Conservation (phyloP, 2,113 vertebrate genomes). For the Talpa occidentalis region DNA sequence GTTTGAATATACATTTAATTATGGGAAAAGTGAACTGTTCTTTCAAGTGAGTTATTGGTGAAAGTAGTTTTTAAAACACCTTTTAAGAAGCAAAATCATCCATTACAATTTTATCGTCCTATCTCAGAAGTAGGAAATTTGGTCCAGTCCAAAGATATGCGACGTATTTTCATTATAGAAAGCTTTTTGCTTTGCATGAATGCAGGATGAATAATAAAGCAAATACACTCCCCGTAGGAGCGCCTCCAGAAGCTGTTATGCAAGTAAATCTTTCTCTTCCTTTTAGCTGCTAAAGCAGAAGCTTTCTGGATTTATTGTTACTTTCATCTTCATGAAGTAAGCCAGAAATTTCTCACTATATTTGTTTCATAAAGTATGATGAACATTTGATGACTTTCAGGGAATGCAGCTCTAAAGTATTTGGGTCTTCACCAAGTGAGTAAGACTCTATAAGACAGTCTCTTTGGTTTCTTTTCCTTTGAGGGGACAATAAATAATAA, state of each 20-base stretch:
- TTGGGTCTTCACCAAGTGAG: neutral
- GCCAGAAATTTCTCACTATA: conserved; percentile 36
- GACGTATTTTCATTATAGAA: conserved; percentile 44
- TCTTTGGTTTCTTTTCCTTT: conserved; percentile 21
- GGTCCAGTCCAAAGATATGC: conserved; percentile 27
- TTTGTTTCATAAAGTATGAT: neutral
- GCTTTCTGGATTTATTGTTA: conserved; percentile 26
- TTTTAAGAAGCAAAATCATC: conserved; percentile 40
- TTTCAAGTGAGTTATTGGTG: conserved; percentile 17
- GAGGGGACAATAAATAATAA: neutral
- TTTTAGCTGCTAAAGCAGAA: conserved; percentile 42
- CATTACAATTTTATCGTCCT: conserved; percentile 29
- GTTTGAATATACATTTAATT: neutral
- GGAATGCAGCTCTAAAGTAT: conserved; percentile 10
- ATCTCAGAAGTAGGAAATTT: neutral
- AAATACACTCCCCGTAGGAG: conserved; percentile 20
- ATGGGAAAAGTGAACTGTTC: conserved; percentile 3
- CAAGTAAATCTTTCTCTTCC: conserved; percentile 24
- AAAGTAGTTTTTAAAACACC: conserved; percentile 41
- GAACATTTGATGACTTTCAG: conserved; percentile 11
- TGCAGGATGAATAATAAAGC: neutral
- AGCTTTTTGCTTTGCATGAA: conserved; percentile 35
- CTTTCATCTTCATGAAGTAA: neutral
- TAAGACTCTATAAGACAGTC: neutral
- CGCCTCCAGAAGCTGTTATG: neutral